A percentile compares a stretch with the other conserved stretches of the same genome.
Conservation (phyloP, 2,888 invertebrate species). For the Rhopalosiphum nymphaeae region DNA sequence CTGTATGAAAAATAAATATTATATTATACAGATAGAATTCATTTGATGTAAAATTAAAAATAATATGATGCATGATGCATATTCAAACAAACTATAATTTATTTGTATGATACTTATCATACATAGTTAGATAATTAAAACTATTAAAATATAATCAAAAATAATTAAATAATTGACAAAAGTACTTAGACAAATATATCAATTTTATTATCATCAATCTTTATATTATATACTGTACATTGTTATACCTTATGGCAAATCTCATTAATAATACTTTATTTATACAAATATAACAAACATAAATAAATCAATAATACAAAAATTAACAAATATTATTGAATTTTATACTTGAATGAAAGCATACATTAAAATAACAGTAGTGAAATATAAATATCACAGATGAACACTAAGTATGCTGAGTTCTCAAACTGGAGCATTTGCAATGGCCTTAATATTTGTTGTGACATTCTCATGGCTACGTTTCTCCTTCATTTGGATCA, state of each 20-base stretch:
- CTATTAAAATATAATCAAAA: background rate
- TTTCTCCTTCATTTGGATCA: constrained; percentile 73
- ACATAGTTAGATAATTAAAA: background rate
- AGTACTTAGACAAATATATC: constrained; percentile 18
- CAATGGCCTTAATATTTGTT: constrained; percentile 43
- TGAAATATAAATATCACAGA: constrained; percentile 62
- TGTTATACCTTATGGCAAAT: constrained; percentile 6
- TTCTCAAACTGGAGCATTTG: constrained; percentile 19
- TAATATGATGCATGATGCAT: background rate
- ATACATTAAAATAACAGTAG: constrained; percentile 33
- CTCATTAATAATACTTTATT: constrained; percentile 29
- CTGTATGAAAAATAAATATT: background rate
- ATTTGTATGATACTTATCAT: background rate
- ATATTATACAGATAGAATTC: background rate
- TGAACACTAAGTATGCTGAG: constrained; percentile 56
- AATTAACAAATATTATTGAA: constrained; percentile 31
- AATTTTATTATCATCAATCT: constrained; percentile 23
- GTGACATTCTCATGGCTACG: constrained; percentile 22
- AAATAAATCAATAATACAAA: constrained; percentile 40
- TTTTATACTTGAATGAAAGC: constrained; percentile 40
- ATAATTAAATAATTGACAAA: background rate
- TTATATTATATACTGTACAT: background rate
- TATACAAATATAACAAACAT: constrained; percentile 32
- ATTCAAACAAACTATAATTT: constrained; percentile 5
- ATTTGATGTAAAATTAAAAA: background rate